Base-by-base conservation (phyloP, 92 coral and sea anemone genomes). In the Zoanthus sansibaricus region DNA sequence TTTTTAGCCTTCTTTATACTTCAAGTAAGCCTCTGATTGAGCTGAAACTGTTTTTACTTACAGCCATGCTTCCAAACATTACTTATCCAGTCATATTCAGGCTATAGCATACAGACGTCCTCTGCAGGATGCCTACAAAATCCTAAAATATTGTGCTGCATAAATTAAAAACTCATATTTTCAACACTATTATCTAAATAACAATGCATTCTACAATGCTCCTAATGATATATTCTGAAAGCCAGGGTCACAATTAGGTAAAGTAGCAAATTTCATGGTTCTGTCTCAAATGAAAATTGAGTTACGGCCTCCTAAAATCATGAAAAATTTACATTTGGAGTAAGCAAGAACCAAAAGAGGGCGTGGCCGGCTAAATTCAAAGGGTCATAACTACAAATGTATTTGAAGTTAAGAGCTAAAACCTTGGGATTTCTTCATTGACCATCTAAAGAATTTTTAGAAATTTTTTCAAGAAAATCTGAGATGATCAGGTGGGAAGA, bases 281-380 rank as follows among this genome's bases (percentile, higher is more conserved):
- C 72, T 67, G 72, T 67, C 72, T 67, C 72, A 67, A 67, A 67
- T 67, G 33, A 67, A 67, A 67, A 67, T 20, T 67, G 72, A 67
- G 72, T 67, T 67, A 18, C 72, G 72, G 72, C 33, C 64, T 58
- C 64, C 64, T 58, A 58, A 58, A 6, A 58, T 58, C n/a, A 58
- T 7, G 64, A 58, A 58, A 67, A 67, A 67, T 18, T 37, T 37
- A 67, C 72, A 30, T 67, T 67, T 67, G 32, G 72, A 20, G 72
- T 67, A n/a, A 67, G 72, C 8, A 67, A 20, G 72, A 67, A 67
- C 32, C 5, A 67, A 67, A 25, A 25, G 25, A 25, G 25, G 25
- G 25, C 25, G 25, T 25, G 25, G 25, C 25, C 25, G 25, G 25
- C 25, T 25, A 25, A 25, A 25, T 0, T 58, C 18, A 58, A 58